phyloP scores from a whole-genome alignment of 2,113 vertebrate genomes.

The Sinocyclocheilus rhinocerous region DNA sequence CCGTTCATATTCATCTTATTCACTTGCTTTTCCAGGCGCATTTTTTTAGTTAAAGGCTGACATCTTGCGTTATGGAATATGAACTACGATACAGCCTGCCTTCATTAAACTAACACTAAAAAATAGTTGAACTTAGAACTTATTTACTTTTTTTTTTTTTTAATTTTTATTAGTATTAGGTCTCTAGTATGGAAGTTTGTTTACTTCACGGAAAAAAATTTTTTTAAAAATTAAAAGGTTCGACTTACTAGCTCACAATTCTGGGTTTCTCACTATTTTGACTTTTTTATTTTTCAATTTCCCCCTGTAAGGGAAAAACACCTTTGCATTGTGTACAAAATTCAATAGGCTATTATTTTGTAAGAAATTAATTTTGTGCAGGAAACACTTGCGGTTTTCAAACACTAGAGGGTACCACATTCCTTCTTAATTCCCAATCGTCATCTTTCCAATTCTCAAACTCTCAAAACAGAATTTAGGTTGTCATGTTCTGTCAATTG shows the following conservation, averaged over 20 bases:
- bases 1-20: constrained; percentile 3
- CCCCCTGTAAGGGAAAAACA: no score
- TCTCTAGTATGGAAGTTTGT: no score
- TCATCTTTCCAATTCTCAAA: background rate
- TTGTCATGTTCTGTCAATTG: background rate
- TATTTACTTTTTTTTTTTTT: no score
- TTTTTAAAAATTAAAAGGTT: no score
- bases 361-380: background rate
- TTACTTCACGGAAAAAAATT: no score
- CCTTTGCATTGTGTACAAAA: no score
- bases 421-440: background rate
- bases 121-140: no score
- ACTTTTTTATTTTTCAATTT: no score
- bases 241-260: no score
- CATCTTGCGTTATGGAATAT: constrained; percentile 45
- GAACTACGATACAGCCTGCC: background rate
- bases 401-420: constrained; percentile 48
- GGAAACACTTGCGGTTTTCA: constrained; percentile 17
- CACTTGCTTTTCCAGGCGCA: background rate
- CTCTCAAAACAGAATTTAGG: background rate
- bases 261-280: no score
- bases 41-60: constrained; percentile 18
- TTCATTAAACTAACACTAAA: background rate
- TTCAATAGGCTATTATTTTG: no score
- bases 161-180: no score